Evolutionary conservation across 2,113 vertebrate species (phyloP), one percentile per base, ranked within the genome.

Genomic region (Mus spicilegus): DNA sequence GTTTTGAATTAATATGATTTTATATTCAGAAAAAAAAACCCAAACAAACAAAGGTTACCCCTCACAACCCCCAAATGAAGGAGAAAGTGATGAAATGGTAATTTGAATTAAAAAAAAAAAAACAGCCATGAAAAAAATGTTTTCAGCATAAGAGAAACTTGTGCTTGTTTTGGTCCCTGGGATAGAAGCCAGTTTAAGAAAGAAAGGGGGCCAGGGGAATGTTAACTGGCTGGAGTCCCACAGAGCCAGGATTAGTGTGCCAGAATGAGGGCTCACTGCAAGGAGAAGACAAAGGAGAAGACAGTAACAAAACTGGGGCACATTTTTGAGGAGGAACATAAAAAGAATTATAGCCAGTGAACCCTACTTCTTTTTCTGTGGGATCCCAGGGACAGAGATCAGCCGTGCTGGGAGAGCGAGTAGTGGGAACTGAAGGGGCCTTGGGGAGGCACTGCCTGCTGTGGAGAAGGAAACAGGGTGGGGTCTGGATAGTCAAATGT

Each of bases 1-100:
- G 61, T 90, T 96, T 94, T 78, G 19, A 73, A 2, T 92, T 63
- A 92, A 69, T 73, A 75, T 80, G 12, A 90, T 86, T 90, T 92
- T 91, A 22, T 80, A 69, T 33, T 75, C n/a, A 69, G 63, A 86
- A 56, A 61, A 46, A 24, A 7, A 85, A 42, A 42, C 2, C 2
- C 42, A 42, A 42, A 42, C 42, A 42, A 42, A 42, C 42, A 42
- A 42, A 67, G 8, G 39, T 89, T 89, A 42, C 56, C 61, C 63
- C 54, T 36, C 49, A 14, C 8, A 30, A 11, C 13, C 10, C 16
- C 39, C 46, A 75, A 63, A 69, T 24, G n/a, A 36, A 51, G 80
- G 72, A 46, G 26, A 90, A 91, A 42, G 78, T 65, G 88, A 42
- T 46, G 51, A 87, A 82, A 76, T 77, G n/a, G 12, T 91, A 86